Evolutionary conservation across 2,797 vertebrate genomes (phyloP).

Genomic region (Trichosurus vulpecula): DNA sequence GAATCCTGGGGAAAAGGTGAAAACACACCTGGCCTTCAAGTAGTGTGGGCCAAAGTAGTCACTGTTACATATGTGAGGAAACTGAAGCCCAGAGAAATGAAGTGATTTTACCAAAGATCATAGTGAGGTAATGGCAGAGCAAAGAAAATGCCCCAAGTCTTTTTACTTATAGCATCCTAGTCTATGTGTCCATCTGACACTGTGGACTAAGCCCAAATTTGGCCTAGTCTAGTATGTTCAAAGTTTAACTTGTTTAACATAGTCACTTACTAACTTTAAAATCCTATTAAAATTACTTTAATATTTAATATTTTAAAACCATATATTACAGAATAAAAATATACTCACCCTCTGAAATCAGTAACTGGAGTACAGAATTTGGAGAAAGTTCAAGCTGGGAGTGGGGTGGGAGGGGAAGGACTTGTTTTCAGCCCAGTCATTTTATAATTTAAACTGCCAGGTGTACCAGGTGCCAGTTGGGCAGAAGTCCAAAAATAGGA

Average conservation of each 20-base stretch:
- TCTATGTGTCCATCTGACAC: neutral
- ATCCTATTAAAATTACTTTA: neutral
- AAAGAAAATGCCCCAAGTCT: neutral
- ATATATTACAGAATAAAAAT: neutral
- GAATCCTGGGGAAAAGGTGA: neutral
- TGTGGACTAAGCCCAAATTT: neutral
- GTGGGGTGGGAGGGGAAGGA: too few relatives aligned
- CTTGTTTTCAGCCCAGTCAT: neutral
- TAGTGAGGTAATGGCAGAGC: neutral
- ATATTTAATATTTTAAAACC: neutral
- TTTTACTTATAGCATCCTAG: neutral
- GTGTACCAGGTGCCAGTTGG: neutral
- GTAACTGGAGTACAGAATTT: neutral
- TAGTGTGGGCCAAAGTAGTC: neutral
- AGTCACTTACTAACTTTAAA: neutral
- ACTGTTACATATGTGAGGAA: neutral
- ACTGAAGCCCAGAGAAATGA: neutral
- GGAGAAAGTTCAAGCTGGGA: neutral
- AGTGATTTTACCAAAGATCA: neutral
- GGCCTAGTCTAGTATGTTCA: neutral
- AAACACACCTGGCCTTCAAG: neutral
- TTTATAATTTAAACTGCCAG: neutral
- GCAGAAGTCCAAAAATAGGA: neutral
- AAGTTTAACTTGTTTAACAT: neutral
- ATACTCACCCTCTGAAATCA: neutral